phyloP scores from a whole-genome alignment of 1,140 invertebrate genomes.

The Drosophila kanapiae region DNA sequence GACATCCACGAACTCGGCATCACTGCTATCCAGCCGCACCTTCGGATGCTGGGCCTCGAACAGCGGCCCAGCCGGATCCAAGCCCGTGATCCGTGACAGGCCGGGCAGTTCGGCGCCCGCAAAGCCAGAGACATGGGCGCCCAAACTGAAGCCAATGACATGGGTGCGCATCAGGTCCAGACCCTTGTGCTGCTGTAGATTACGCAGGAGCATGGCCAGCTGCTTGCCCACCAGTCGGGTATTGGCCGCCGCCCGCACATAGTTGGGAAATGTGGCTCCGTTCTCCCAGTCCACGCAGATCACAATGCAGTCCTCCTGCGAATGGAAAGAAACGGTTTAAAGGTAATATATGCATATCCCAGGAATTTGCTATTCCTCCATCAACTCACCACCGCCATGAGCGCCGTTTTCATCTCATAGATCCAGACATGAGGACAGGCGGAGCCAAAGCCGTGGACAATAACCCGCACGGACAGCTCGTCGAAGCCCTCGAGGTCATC shows the following conservation, averaged over 20 bases:
- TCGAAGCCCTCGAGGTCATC: conserved; percentile 81
- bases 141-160: conserved; percentile 95
- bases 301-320: conserved; percentile 94
- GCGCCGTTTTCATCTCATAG: conserved; percentile 95
- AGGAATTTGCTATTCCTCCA: too few relatives aligned
- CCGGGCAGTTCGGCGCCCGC: conserved; percentile 94
- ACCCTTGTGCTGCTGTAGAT: conserved; percentile 79
- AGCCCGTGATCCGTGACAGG: conserved; percentile 93
- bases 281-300: conserved; percentile 98
- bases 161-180: conserved; percentile 89
- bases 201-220: conserved; percentile 90
- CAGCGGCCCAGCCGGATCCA: conserved; percentile 95
- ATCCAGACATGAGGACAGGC: conserved; percentile 96
- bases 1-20: conserved; percentile 97
- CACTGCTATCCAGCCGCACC: conserved; percentile 92
- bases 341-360: neutral
- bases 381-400: conserved; percentile 92
- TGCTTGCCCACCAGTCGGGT: conserved; percentile 96
- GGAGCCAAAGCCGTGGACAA: conserved; percentile 97
- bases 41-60: conserved; percentile 94
- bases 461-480: conserved; percentile 92
- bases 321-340: neutral
- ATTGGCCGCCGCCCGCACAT: conserved; percentile 96
- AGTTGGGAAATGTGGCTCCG: conserved; percentile 96
- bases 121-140: conserved; percentile 97